phyloP scores from a whole-genome alignment of 30 jellyfish, hydroid and myxozoan genomes.

The Haliclystus octoradiatus region DNA sequence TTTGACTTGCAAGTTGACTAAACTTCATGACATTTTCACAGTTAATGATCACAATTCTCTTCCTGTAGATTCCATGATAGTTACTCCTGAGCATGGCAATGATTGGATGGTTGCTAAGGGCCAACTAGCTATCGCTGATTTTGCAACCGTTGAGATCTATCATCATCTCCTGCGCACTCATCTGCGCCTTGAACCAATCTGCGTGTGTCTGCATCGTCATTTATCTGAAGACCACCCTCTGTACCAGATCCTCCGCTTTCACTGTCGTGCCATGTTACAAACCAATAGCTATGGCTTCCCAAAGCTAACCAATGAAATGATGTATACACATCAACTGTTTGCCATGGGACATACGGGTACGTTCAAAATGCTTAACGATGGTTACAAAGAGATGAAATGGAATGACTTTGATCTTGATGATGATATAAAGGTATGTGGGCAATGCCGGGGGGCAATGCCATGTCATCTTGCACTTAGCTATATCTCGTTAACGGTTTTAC shows the following conservation, averaged over 20 bases:
- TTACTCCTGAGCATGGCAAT: slow-evolving; percentile 22
- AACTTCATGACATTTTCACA: too few species aligned
- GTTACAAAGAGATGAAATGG: slow-evolving; percentile 61
- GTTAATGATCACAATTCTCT: too few species aligned
- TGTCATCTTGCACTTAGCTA: too few species aligned
- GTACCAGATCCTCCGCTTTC: slow-evolving; percentile 28
- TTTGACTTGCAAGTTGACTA: too few species aligned
- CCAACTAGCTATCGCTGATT: slow-evolving; percentile 60
- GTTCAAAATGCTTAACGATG: slow-evolving; percentile 36
- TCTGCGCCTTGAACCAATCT: slow-evolving; percentile 63
- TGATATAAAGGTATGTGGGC: slow-evolving; percentile 33
- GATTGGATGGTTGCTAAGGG: slow-evolving; percentile 82
- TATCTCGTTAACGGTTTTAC: too few species aligned
- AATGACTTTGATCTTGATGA: slow-evolving; percentile 28
- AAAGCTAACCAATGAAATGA: slow-evolving; percentile 31
- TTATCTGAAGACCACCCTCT: slow-evolving; percentile 69
- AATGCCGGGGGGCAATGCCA: too few species aligned
- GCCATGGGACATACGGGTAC: slow-evolving; percentile 88
- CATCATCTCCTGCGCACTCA: slow-evolving; percentile 82
- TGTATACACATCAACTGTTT: slow-evolving; percentile 66
- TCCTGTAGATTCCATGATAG: too few species aligned
- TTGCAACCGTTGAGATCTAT: slow-evolving; percentile 63
- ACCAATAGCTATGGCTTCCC: slow-evolving; percentile 61
- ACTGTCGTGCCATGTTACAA: slow-evolving; percentile 76
- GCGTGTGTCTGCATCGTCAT: slow-evolving; percentile 66